phyloP scores from a whole-genome alignment of 1,140 invertebrate genomes.

The Lucilia sericata region DNA sequence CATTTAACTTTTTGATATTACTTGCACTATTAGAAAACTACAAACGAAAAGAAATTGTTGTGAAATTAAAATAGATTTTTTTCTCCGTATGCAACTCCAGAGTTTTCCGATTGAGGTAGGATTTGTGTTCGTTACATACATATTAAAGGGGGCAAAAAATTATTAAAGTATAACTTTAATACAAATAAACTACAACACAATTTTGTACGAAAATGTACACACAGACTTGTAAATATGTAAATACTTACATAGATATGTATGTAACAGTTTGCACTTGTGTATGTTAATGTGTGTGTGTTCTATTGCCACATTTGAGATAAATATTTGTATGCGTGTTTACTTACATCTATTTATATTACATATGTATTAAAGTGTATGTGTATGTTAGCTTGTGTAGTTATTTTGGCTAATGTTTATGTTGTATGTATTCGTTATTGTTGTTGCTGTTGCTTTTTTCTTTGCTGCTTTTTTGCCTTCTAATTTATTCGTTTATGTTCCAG shows the following conservation, averaged over 20 bases:
- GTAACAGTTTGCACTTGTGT: no score
- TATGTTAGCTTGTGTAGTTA: no score
- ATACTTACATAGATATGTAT: no score
- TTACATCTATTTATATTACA: background rate
- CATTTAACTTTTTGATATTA: background rate
- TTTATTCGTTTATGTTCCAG: slow-evolving; percentile 19
- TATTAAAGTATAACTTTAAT: no score
- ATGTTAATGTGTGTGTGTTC: no score
- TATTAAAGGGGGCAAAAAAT: no score
- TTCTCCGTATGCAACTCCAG: background rate
- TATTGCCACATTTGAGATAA: background rate
- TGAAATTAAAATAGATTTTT: background rate
- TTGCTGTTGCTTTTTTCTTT: background rate
- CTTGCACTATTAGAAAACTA: background rate
- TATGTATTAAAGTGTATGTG: background rate
- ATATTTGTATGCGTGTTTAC: background rate
- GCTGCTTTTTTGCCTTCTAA: background rate
- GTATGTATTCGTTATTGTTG: background rate
- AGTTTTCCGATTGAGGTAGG: background rate
- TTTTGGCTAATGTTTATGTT: no score
- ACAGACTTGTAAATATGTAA: no score
- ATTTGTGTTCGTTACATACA: background rate
- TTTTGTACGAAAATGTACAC: no score
- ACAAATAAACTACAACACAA: no score
- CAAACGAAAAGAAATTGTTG: background rate